Evolutionary conservation across 2,797 vertebrate species (phyloP).

Genomic region (Hemitrygon akajei): DNA sequence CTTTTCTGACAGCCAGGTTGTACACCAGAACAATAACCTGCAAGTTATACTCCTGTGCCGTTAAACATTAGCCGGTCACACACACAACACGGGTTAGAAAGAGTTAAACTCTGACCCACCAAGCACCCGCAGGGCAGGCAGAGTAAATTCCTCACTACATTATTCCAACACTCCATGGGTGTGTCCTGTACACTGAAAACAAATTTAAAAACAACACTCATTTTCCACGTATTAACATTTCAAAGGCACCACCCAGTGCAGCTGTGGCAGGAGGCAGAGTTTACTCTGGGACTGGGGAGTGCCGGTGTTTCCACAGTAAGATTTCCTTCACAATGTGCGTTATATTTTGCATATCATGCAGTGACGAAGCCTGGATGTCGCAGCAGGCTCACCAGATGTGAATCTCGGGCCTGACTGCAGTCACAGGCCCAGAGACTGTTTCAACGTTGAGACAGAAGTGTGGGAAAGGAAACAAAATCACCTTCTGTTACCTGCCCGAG

Average conservation of each 20-base stretch:
- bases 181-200: not conserved
- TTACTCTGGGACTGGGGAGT: not conserved
- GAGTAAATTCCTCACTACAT: not conserved
- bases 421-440: not conserved
- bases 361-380: too few relatives aligned
- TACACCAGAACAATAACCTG: not conserved
- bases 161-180: not conserved
- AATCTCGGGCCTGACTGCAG: not conserved
- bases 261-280: not conserved
- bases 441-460: not conserved
- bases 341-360: not conserved
- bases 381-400: not conserved
- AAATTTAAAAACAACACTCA: conserved; percentile 8
- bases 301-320: not conserved
- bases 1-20: too few relatives aligned
- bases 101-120: not conserved
- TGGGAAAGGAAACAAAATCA: not conserved
- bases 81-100: not conserved
- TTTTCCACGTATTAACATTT: not conserved
- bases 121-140: not conserved
- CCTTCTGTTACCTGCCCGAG: not conserved
- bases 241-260: not conserved
- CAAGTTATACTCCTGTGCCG: not conserved
- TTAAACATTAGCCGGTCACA: not conserved
- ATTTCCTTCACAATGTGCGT: not conserved